Base-by-base conservation (phyloP, 2,797 vertebrate species). In the Meriones psammophilus region DNA sequence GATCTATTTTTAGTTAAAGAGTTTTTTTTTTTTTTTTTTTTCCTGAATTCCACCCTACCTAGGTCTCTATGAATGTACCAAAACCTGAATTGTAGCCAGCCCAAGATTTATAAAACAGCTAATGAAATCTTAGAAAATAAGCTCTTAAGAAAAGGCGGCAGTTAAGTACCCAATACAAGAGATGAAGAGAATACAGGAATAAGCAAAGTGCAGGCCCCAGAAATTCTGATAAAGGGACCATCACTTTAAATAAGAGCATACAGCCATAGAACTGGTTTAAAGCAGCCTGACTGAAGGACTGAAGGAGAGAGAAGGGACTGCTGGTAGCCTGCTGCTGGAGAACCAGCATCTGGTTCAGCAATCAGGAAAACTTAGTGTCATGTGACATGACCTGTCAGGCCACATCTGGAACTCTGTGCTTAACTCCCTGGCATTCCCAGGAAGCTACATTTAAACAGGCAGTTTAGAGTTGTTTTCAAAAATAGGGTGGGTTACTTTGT, bases 381-480 rank as follows among this genome's bases (percentile, higher is more conserved):
- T 64, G 46, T 74, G 60, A 90, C 26, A 10, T 20, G 60, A 80
- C 78, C 22, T 76, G 15, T 64, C 39, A 71, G 87, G 30, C 60
- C 78, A 85, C 62, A 76, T 94, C 92, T 94, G 87, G 58, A 88
- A 85, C 62, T 22, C 9, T 81, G 54, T 28, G 14, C 46, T 85
- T 58, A 39, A 62, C 28, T 81, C 64, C 42, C 42, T 42, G 58
- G 5, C 39, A 20, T 58, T 93, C 77, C 80, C 56, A 73, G 79
- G 74, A 83, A 79, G 30, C 26, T 18, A 88, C 36, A 54, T 76
- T 89, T 96, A 93, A 95, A 76, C 36, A 85, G 54, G 20, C 20
- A 58, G 22, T n/a, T 28, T 62, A 71, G 93, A 95, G 79, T 3
- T 73, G 9, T 81, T 81, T 46, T 94, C 71, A 94, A 90, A 94